Evolutionary conservation across 2,797 vertebrate genomes (phyloP), one percentile per base, ranked within the genome.

Genomic region (Antennarius maculatus): DNA sequence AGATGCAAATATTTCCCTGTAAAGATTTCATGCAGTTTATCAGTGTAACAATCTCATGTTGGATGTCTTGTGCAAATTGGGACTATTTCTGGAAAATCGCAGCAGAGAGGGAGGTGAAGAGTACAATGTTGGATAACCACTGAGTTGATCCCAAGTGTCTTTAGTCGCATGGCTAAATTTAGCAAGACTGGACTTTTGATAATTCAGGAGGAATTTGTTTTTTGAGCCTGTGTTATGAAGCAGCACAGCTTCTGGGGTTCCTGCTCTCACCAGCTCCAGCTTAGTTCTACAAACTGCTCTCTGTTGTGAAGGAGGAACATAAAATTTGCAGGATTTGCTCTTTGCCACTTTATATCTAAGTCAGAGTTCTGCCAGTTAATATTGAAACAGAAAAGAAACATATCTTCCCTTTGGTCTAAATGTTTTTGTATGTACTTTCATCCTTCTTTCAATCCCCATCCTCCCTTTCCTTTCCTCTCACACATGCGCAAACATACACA

Each of bases 131-230:
- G 79, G 76, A 82, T 72, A 81, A 86, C 69, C n/a, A 45, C 74
- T 56, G 78, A 76, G 70, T 87, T 85, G 80, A 85, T 84, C 82
- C 80, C 68, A 52, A 82, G 79, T 76, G 80, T 88, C 81, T 89
- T 74, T 71, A 79, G 79, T 76, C 54, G 1, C 29, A 1, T 13
- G 56, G 76, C 84, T 90, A 88, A 81, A 87, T 89, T 86, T 88
- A 91, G 87, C 79, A 74, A 39, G 77, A 83, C 80, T 83, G 70
- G 70, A 64, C 81, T 75, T 86, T 75, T 81, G 86, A 85, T 84
- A 79, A 87, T 87, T 89, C 79, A 31, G 59, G 66, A 83, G 83
- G n/a, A 87, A 79, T 87, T 81, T 86, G 56, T 28, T 54, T 76
- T 84, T 83, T 80, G 50, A 82, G 69, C 74, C 67, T 61, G 57